These are phyloP conservation scores for Psephotus haematonotus DNA, from an alignment of 2,113 vertebrate species.

Conservation along the genomic window DNA sequence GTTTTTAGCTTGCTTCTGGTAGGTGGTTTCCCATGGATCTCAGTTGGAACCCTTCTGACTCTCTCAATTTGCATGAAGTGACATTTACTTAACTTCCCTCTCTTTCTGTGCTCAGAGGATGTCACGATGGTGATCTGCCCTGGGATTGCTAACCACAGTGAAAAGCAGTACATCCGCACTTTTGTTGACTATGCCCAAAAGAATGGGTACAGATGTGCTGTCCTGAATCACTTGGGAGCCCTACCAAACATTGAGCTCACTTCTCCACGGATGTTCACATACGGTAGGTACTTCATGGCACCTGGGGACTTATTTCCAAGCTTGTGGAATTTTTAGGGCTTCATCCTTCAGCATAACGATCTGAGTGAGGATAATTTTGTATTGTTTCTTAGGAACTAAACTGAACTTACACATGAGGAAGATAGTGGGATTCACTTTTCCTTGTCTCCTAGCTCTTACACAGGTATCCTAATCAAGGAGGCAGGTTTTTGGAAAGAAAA, in stretches of 20 bases:
- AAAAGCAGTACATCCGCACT: slow-evolving; percentile 98
- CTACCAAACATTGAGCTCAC: slow-evolving; percentile 96
- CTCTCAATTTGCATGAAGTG: slow-evolving; percentile 36
- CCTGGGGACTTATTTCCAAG: not conserved
- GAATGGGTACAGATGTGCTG: slow-evolving; percentile 94
- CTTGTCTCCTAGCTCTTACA: not conserved
- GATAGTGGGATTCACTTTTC: not conserved
- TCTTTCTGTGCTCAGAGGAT: slow-evolving; percentile 79
- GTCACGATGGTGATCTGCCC: slow-evolving; percentile 99
- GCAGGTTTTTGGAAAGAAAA: not conserved
- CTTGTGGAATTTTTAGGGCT: not conserved
- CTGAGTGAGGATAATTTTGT: not conserved
- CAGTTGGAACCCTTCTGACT: not conserved
- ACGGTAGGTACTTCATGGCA: slow-evolving; percentile 76
- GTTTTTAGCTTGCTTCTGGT: not conserved
- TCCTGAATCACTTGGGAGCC: slow-evolving; percentile 95
- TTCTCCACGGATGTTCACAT: slow-evolving; percentile 98
- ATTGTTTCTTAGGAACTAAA: not conserved
- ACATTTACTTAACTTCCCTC: slow-evolving; percentile 51
- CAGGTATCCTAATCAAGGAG: not conserved
- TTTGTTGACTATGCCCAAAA: slow-evolving; percentile 96
- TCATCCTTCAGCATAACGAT: not conserved
- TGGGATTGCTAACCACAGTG: slow-evolving; percentile 97
- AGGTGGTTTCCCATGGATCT: slow-evolving; percentile 8
- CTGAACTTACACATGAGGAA: not conserved